These are phyloP conservation scores for Phengaris alcon DNA, from an alignment of 2,888 invertebrate species.

Conservation along the genomic window DNA sequence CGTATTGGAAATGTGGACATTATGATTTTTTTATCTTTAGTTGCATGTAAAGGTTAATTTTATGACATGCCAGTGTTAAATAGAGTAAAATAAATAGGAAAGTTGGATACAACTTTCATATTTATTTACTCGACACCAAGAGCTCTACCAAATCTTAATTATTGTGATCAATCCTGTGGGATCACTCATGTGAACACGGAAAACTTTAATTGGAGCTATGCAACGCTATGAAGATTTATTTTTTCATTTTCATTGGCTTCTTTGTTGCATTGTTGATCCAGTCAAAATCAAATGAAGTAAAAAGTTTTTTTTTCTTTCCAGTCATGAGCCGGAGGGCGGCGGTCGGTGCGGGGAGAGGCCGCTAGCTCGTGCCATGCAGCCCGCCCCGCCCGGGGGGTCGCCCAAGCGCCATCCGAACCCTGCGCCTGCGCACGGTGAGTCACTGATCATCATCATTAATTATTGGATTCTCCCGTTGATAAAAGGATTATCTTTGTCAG, in stretches of 20 bases:
- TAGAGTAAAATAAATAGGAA: not conserved
- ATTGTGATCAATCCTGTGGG: too few species aligned
- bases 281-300: not conserved
- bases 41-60: not conserved
- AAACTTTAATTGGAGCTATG: not conserved
- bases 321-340: constrained; percentile 84
- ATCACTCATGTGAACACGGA: not conserved
- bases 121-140: too few species aligned
- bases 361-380: constrained; percentile 78
- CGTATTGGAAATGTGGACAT: not conserved
- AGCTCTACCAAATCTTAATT: too few species aligned
- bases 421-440: constrained; percentile 57
- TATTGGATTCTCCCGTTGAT: not conserved
- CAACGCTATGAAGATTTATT: not conserved
- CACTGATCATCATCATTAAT: not conserved
- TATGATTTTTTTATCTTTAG: constrained; percentile 3
- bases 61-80: not conserved
- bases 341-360: constrained; percentile 81
- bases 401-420: constrained; percentile 66
- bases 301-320: constrained; percentile 54
- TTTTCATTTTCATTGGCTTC: not conserved
- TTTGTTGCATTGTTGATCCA: not conserved
- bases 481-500: too few species aligned
- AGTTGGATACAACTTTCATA: too few species aligned
- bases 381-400: constrained; percentile 73